Percentiles rank a stretch among this genome's conserved stretches.
These are phyloP conservation scores for Conomelus anceps DNA, from an alignment of 2,888 invertebrate genomes.

Conservation along the genomic window DNA sequence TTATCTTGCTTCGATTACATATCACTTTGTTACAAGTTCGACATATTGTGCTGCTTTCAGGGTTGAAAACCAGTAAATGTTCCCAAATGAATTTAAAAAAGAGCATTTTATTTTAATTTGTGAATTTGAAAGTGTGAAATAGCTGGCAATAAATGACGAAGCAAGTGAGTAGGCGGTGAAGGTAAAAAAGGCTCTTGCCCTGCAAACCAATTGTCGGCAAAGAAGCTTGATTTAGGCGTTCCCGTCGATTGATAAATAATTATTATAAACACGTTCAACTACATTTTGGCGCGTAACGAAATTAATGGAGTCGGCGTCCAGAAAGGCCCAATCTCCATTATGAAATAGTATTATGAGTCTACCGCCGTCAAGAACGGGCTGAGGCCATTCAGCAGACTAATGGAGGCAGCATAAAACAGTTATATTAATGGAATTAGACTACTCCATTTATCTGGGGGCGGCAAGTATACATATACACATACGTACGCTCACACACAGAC, in stretches of 20 bases:
- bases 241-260: neutral
- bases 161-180: neutral
- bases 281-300: constrained; percentile 9
- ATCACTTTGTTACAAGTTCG: neutral
- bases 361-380: neutral
- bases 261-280: constrained; percentile 11
- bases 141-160: neutral
- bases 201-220: neutral
- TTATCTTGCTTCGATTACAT: neutral
- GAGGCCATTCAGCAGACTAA: neutral
- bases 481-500: too few relatives aligned
- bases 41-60: too few relatives aligned
- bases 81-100: too few relatives aligned
- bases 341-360: neutral
- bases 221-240: neutral
- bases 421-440: constrained; percentile 12
- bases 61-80: too few relatives aligned
- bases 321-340: constrained; percentile 5
- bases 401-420: neutral
- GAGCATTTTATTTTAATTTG: neutral
- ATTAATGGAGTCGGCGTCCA: neutral
- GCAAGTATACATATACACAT: neutral
- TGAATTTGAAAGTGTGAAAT: neutral
- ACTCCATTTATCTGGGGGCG: neutral
- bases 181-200: neutral